Percentiles rank a stretch among this genome's conserved stretches.
phyloP scores from a whole-genome alignment of 2,797 vertebrate species.

The Glossophaga mutica region DNA sequence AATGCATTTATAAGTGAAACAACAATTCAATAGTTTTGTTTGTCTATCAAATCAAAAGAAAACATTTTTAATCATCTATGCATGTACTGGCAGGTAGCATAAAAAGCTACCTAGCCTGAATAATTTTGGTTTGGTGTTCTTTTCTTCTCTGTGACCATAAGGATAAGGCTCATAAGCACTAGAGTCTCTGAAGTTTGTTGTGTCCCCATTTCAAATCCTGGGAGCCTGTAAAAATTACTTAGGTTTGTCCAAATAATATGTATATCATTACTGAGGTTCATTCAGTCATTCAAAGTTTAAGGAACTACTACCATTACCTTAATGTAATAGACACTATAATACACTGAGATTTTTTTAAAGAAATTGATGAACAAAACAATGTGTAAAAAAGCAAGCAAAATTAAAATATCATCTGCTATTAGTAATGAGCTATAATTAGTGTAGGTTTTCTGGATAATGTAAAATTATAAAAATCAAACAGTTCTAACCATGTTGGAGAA shows the following conservation, averaged over 20 bases:
- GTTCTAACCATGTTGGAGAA: background rate
- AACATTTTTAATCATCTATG: background rate
- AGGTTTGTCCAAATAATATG: background rate
- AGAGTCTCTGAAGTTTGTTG: background rate
- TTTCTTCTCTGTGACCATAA: background rate
- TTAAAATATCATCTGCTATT: background rate
- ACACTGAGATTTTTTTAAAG: background rate
- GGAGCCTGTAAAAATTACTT: background rate
- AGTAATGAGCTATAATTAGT: background rate
- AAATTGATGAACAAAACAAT: background rate
- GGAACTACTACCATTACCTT: background rate
- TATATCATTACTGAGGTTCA: background rate
- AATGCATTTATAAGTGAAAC: too few species aligned
- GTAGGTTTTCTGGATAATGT: background rate
- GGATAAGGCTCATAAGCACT: background rate
- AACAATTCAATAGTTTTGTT: too few species aligned
- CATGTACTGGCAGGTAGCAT: background rate
- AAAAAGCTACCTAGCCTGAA: background rate
- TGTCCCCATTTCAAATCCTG: background rate
- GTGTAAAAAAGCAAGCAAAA: background rate
- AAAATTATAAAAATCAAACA: background rate
- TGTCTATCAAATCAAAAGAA: too few species aligned
- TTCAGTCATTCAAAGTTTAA: background rate
- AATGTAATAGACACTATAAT: background rate
- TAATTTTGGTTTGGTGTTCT: background rate